Base-by-base conservation (phyloP, 2,113 vertebrate species). In the Grantiella picta region DNA sequence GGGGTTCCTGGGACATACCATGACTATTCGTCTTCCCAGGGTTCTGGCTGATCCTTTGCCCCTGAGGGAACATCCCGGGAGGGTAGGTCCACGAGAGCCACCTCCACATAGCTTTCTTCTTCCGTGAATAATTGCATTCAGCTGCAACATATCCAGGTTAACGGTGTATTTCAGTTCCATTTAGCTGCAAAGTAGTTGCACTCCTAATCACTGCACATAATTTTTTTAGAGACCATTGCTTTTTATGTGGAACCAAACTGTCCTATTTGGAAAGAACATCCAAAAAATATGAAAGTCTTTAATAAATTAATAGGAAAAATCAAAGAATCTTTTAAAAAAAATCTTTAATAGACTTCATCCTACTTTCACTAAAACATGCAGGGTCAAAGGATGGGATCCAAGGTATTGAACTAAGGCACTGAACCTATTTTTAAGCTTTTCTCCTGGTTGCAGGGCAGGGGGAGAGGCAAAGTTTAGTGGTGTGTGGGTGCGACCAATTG, bases 181-280 rank as follows among this genome's bases (percentile, higher is more conserved):
- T 47, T 73, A 92, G 69, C n/a, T 70, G 10, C 27, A 87, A 50
- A 69, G 14, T 27, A 65, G 15, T 22, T 87, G 23, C 47, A 27
- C 23, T 70, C 15, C 11, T 70, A 28, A 61, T 57, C 59, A 75
- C 6, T 45, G 22, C 11, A 88, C 42, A 53, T 6, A 44, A 28
- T 19, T 52, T 52, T 60, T 35, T 50, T n/a, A 0, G 28, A 56
- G 68, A 60, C 19, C 4, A 1, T 1, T 45, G 11, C 5, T 88
- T 86, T 11, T 9, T 68, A 10, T 23, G 14, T 27, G 21, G 20
- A 92, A 83, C 3, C 8, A 71, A 59, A 52, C 64, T 72, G 8
- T 60, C 9, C 25, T 8, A 3, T 52, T 61, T 64, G 10, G 8
- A 72, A 7, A 50, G 2, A 60, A 54, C 54, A 59, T 50, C 9